Conservation (phyloP, 2,113 vertebrate genomes). For the Gracilinanus agilis region DNA sequence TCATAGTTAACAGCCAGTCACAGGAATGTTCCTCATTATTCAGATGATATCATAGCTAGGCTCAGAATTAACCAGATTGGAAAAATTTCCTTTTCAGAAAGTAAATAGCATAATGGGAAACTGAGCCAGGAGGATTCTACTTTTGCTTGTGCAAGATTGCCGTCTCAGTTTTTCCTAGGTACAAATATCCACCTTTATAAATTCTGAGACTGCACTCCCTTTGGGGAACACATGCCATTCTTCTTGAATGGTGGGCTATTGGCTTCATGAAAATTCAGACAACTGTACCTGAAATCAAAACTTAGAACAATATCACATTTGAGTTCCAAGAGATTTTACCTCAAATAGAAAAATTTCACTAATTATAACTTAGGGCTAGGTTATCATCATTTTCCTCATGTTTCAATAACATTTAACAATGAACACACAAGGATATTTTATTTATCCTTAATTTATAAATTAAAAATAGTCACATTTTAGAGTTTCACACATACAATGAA, state of each 20-base stretch:
- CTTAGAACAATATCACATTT: neutral
- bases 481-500: neutral
- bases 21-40: neutral
- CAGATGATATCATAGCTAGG: neutral
- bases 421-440: neutral
- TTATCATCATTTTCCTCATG: neutral
- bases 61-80: neutral
- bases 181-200: neutral
- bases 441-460: neutral
- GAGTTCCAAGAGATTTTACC: neutral
- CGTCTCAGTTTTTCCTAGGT: neutral
- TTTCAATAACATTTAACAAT: neutral
- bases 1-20: neutral
- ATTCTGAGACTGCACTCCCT: neutral
- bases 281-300: neutral
- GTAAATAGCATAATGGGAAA: neutral
- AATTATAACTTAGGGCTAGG: neutral
- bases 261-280: neutral
- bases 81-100: neutral
- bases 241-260: neutral
- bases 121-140: neutral
- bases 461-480: neutral
- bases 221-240: neutral
- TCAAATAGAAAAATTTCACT: neutral
- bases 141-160: neutral